These are phyloP conservation scores for Eudorcas thomsonii DNA, from an alignment of 2,113 vertebrate species.

Conservation along the genomic window DNA sequence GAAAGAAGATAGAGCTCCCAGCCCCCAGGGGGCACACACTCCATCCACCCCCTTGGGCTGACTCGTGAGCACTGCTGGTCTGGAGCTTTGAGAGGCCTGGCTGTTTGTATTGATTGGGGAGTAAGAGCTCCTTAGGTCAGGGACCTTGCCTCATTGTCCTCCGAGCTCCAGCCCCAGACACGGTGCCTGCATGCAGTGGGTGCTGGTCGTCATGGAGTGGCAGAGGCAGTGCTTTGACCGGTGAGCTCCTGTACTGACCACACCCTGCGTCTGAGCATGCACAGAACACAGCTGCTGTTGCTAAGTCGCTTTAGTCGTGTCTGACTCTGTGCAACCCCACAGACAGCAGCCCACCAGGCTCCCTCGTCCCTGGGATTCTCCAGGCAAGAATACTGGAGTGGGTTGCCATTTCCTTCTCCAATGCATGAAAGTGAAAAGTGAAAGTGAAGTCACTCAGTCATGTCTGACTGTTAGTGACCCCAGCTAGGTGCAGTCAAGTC, in stretches of 20 bases:
- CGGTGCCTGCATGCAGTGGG: neutral
- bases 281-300: neutral
- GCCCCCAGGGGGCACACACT: fast-evolving
- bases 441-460: too few species aligned
- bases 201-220: neutral
- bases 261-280: neutral
- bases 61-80: too few species aligned
- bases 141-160: neutral
- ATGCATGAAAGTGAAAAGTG: too few species aligned
- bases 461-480: too few species aligned
- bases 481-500: neutral
- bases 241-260: neutral
- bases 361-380: too few species aligned
- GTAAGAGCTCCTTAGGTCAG: neutral
- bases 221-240: neutral
- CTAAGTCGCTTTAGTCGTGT: too few species aligned
- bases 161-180: neutral
- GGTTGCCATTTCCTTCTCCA: too few species aligned
- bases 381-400: too few species aligned
- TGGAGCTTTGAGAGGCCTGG: neutral
- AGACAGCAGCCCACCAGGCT: too few species aligned
- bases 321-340: too few species aligned
- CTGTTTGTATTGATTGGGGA: neutral
- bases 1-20: neutral
- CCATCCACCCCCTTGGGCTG: neutral